These are phyloP conservation scores for Crocidura indochinensis DNA, from an alignment of 2,797 vertebrate genomes.

Conservation along the genomic window DNA sequence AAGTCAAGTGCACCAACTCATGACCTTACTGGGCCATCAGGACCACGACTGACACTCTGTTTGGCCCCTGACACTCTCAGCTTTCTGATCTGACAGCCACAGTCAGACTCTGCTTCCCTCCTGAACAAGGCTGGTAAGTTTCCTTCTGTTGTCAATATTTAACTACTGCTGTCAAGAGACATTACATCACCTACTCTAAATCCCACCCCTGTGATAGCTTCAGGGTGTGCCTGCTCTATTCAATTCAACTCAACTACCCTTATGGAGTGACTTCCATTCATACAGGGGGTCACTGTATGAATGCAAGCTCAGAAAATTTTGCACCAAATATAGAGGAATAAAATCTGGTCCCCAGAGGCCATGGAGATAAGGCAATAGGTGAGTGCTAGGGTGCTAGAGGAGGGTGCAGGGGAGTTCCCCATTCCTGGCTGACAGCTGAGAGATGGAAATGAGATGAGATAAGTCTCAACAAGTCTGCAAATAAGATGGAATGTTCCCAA, in stretches of 20 bases:
- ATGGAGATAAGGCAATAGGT: background rate
- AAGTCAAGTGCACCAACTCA: constrained; percentile 11
- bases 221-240: constrained; percentile 86
- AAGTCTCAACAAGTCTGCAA: no score
- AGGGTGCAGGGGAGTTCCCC: accelerated
- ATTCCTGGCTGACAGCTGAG: background rate
- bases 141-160: constrained; percentile 92
- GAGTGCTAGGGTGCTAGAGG: no score
- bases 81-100: constrained; percentile 76
- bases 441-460: background rate
- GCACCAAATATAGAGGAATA: background rate
- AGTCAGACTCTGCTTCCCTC: constrained; percentile 86
- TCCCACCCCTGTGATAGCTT: constrained; percentile 79
- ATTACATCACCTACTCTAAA: constrained; percentile 90
- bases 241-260: constrained; percentile 83
- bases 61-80: constrained; percentile 49
- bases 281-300: no score
- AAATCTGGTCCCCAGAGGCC: background rate
- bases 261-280: background rate
- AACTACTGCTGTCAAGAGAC: constrained; percentile 90
- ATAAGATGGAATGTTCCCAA: background rate
- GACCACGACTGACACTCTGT: constrained; percentile 70
- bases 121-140: constrained; percentile 79
- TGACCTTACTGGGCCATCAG: constrained; percentile 69
- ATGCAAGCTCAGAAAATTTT: background rate